Evolutionary conservation across 2,888 invertebrate species (phyloP).

Genomic region (Allacma fusca): DNA sequence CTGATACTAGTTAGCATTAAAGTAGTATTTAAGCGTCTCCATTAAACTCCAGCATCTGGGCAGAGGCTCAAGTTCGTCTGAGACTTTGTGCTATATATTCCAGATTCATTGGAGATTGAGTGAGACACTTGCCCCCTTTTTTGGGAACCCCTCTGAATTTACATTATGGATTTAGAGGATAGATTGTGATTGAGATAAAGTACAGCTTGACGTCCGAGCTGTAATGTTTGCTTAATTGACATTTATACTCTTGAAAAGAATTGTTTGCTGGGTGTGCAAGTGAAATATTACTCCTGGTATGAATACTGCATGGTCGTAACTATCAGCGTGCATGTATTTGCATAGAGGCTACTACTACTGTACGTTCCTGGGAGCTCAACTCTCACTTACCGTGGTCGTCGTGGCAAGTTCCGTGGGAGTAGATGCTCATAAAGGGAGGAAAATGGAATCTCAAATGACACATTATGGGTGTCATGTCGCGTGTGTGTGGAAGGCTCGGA

Average conservation of each 20-base stretch:
- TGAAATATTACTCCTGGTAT: too few species aligned
- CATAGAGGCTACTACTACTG: too few species aligned
- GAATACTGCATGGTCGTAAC: not conserved
- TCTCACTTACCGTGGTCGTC: constrained; percentile 31
- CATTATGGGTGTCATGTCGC: constrained; percentile 41
- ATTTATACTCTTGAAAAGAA: not conserved
- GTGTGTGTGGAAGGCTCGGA: constrained; percentile 21
- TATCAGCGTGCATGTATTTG: too few species aligned
- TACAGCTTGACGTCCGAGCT: not conserved
- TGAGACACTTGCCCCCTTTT: too few species aligned
- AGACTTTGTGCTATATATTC: too few species aligned
- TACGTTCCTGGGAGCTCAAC: constrained; percentile 10
- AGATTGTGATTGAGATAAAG: constrained; percentile 12
- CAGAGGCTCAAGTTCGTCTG: too few species aligned
- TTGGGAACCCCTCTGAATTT: too few species aligned
- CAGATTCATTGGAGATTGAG: too few species aligned
- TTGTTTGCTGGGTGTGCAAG: not conserved
- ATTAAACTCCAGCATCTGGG: too few species aligned
- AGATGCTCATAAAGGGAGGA: constrained; percentile 35
- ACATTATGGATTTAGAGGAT: too few species aligned
- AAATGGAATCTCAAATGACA: constrained; percentile 42
- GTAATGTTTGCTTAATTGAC: not conserved
- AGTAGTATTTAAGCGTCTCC: too few species aligned
- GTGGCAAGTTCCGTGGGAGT: constrained; percentile 33
- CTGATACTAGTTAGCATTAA: too few species aligned